Percentiles rank a stretch among this genome's conserved stretches.
Conservation (phyloP, 2,113 vertebrate species). For the Pionites leucogaster region DNA sequence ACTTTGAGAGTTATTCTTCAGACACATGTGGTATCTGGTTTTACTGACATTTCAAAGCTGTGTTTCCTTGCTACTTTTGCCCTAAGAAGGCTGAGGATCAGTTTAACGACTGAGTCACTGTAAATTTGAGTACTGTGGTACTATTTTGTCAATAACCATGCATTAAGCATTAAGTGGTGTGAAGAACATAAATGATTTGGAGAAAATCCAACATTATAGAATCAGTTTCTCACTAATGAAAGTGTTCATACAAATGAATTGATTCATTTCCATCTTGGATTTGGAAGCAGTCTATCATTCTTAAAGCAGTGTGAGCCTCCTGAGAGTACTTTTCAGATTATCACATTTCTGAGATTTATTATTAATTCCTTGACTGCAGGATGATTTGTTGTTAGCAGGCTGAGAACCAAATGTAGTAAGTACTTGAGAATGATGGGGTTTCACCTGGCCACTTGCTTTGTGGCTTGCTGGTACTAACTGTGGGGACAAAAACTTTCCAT, state of each 20-base stretch:
- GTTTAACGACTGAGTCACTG: background rate
- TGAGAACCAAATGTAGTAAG: background rate
- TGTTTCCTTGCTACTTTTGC: background rate
- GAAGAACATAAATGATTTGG: background rate
- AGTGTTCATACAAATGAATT: background rate
- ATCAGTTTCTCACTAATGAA: background rate
- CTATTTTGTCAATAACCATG: background rate
- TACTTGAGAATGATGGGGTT: background rate
- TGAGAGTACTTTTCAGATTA: background rate
- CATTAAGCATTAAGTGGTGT: background rate
- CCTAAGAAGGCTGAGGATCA: background rate
- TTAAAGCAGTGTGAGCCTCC: background rate
- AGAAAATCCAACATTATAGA: background rate
- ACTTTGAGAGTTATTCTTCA: background rate
- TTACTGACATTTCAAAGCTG: background rate
- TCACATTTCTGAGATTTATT: background rate
- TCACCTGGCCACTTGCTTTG: background rate
- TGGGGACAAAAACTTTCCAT: background rate
- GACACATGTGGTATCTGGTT: background rate
- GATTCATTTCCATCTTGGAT: background rate
- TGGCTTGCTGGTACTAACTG: background rate
- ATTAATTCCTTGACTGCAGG: background rate
- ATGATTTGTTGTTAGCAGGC: background rate
- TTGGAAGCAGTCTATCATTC: background rate
- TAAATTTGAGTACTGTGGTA: background rate